Evolutionary conservation across 2,888 invertebrate genomes (phyloP), one percentile per base, ranked within the genome.

Genomic region (Dasysyrphus albostriatus): DNA sequence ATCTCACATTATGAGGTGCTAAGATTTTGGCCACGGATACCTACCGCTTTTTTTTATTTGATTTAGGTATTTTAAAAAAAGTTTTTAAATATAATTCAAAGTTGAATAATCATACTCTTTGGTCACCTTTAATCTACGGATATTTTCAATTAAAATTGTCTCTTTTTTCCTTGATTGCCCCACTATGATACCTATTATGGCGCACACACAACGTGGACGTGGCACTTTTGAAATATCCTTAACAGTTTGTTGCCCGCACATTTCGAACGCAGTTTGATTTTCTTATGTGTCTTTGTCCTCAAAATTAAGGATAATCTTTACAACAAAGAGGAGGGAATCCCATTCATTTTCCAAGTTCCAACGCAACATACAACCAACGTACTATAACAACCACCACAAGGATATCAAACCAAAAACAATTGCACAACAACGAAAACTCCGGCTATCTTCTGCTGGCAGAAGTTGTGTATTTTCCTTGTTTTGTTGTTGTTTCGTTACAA

Each of bases 241-340:
- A 34, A 78, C 63, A 81, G 81, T 77, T 85, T 81, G 81, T 81
- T 81, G 77, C 85, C 76, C 80, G 80, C 75, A 80, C 58, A 79
- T 70, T 44, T 56, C 39, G 44, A 72, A 76, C 80, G 67, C 65
- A 81, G 73, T 77, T 69, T 73, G 73, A 77, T 77, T 78, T 81
- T 69, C 69, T 82, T 56, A 54, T 76, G 16, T 59, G 16, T 59
- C 51, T 37, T 54, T 16, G 59, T 34, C 63, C 47, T 61, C 10
- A 59, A 54, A 34, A 39, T 61, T 61, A 73, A 73, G 34, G 51
- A 37, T 39, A 24, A 58, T 74, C 65, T 59, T 24, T 29, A 74
- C 61, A 56, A 63, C 72, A 56, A 67, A 16, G 37, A 59, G 44
- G 44, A 79, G 67, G 76, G 67, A 81, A 77, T 77, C 77, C 77